Percentiles rank a stretch among this genome's conserved stretches.
phyloP scores from a whole-genome alignment of 2,113 vertebrate species.

The Acrocephalus arundinaceus region DNA sequence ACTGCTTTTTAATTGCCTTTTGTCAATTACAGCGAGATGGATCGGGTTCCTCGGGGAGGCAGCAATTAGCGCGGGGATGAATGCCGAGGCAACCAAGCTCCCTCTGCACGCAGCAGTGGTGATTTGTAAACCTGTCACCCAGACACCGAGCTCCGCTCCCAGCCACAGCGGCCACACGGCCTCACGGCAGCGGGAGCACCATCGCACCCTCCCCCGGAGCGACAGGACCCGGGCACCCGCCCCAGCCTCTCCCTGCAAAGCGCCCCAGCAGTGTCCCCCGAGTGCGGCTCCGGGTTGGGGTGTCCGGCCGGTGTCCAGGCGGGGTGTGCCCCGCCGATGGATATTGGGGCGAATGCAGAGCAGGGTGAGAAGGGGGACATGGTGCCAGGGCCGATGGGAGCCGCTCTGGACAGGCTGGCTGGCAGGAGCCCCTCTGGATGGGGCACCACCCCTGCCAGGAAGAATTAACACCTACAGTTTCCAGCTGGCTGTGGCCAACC shows the following conservation, averaged over 20 bases:
- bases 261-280: rapidly evolving
- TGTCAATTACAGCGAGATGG: slow-evolving; percentile 61
- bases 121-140: slow-evolving; percentile 66
- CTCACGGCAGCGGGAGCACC: neutral
- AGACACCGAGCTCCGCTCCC: neutral
- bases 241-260: neutral
- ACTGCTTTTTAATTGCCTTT: slow-evolving; percentile 65
- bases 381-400: neutral
- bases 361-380: neutral
- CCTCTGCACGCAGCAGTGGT: slow-evolving; percentile 8
- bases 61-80: slow-evolving; percentile 44
- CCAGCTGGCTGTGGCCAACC: slow-evolving; percentile 3
- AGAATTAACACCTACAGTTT: slow-evolving; percentile 7
- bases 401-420: neutral
- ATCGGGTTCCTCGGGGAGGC: slow-evolving; percentile 52
- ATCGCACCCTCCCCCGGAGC: rapidly evolving
- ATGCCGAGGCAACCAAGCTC: slow-evolving; percentile 44
- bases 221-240: rapidly evolving
- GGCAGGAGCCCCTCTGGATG: neutral
- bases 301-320: rapidly evolving
- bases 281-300: neutral
- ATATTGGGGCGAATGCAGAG: rapidly evolving
- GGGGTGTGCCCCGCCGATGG: rapidly evolving
- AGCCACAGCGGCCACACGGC: neutral
- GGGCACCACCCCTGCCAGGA: neutral